Conservation (phyloP, 2,797 vertebrate species). For the Buphagus erythrorhynchus region DNA sequence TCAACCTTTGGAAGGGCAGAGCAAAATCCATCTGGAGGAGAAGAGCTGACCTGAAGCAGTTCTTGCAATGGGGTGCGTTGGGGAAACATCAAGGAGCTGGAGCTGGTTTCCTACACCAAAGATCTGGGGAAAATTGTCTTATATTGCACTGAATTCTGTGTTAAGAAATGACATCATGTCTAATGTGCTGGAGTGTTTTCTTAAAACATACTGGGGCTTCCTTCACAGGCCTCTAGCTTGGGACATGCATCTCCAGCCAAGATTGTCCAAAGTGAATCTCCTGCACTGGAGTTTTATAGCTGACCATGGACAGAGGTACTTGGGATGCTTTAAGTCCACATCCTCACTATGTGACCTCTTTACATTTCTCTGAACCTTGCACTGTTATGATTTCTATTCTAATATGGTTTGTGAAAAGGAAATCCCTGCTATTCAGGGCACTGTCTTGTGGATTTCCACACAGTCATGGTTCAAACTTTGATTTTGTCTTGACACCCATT, state of each 20-base stretch:
- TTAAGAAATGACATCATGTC: neutral
- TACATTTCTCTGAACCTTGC: neutral
- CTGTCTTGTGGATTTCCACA: neutral
- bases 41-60: fast-evolving
- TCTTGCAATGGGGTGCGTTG: fast-evolving
- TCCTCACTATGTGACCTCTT: neutral
- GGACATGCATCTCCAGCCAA: neutral
- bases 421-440: neutral
- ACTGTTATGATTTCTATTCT: neutral
- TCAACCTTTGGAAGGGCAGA: neutral
- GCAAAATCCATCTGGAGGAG: neutral
- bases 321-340: neutral
- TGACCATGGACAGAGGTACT: neutral
- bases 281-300: neutral
- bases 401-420: neutral
- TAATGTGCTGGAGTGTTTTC: neutral
- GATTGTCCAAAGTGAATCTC: neutral
- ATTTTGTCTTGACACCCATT: neutral
- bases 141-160: neutral
- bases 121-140: neutral
- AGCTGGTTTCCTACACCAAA: neutral
- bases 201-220: neutral
- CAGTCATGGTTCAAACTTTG: neutral
- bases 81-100: neutral
- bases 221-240: neutral